Evolutionary conservation across 2,888 invertebrate genomes (phyloP).

Genomic region (Artemia sp.): DNA sequence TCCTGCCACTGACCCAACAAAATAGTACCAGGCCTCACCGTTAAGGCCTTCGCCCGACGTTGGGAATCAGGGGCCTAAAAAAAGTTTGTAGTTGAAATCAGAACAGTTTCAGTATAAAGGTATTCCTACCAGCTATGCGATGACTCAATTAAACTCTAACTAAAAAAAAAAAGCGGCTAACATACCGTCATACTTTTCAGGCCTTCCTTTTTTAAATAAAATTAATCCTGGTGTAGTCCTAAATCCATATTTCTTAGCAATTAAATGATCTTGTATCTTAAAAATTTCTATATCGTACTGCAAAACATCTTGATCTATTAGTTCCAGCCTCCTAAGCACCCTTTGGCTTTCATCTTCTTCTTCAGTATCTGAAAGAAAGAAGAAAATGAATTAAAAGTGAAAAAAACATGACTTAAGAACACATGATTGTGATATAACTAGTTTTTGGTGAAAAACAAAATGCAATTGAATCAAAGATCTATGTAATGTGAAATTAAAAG

Average conservation of each 20-base stretch:
- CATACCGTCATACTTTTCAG: constrained; percentile 64
- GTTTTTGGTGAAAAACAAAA: constrained; percentile 20
- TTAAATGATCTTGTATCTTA: constrained; percentile 65
- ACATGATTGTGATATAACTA: constrained; percentile 16
- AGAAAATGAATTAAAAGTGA: constrained; percentile 15
- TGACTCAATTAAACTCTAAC: neutral
- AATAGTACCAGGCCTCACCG: too few relatives aligned
- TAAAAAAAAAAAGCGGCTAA: constrained; percentile 16
- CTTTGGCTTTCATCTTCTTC: constrained; percentile 62
- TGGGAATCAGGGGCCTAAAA: too few relatives aligned
- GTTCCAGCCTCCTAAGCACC: constrained; percentile 63
- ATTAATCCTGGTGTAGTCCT: constrained; percentile 76
- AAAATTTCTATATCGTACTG: constrained; percentile 82
- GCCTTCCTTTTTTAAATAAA: constrained; percentile 73
- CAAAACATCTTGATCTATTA: constrained; percentile 76
- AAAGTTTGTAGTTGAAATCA: too few relatives aligned
- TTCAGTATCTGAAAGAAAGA: constrained; percentile 46
- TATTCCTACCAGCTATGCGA: too few relatives aligned
- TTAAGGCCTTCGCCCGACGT: too few relatives aligned
- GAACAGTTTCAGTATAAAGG: too few relatives aligned
- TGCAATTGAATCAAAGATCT: constrained; percentile 24
- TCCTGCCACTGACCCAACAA: too few relatives aligned
- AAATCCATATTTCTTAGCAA: constrained; percentile 84
- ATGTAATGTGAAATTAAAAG: neutral
- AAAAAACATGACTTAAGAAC: neutral